Conservation (phyloP, 2,113 vertebrate genomes). For the Cervus canadensis region DNA sequence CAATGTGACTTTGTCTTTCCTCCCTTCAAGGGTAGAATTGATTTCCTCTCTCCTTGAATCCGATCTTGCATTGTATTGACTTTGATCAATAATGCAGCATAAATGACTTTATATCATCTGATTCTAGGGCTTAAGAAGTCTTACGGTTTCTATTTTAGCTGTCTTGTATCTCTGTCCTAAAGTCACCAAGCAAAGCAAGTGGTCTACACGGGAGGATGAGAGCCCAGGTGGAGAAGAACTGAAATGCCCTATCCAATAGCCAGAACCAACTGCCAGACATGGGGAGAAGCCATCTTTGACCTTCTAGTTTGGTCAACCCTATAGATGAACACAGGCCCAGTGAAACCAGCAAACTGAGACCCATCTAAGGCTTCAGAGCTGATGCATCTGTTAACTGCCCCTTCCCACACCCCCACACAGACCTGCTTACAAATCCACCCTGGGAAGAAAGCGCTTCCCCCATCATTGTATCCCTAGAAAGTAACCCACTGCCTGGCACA, state of each 20-base stretch:
- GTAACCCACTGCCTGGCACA: background rate
- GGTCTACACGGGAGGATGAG: background rate
- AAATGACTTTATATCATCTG: background rate
- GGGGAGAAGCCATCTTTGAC: background rate
- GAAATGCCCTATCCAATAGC: background rate
- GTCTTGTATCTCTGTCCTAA: background rate
- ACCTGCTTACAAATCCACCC: background rate
- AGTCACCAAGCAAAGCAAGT: background rate
- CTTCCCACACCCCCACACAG: background rate
- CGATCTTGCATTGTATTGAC: background rate
- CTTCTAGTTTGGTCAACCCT: background rate
- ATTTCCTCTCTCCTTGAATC: constrained; percentile 19
- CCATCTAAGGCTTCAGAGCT: background rate
- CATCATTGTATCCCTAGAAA: background rate
- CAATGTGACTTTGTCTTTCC: background rate
- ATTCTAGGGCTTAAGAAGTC: background rate
- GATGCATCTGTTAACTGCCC: background rate
- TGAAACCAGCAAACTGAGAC: background rate
- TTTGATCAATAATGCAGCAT: constrained; percentile 47
- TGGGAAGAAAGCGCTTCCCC: background rate
- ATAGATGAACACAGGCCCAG: background rate
- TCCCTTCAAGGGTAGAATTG: background rate
- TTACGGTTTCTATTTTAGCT: background rate
- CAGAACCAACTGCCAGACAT: background rate
- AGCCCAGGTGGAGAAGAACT: background rate